Evolutionary conservation across 2,113 vertebrate species (phyloP).

Genomic region (Calyptommatus sinebrachiatus): DNA sequence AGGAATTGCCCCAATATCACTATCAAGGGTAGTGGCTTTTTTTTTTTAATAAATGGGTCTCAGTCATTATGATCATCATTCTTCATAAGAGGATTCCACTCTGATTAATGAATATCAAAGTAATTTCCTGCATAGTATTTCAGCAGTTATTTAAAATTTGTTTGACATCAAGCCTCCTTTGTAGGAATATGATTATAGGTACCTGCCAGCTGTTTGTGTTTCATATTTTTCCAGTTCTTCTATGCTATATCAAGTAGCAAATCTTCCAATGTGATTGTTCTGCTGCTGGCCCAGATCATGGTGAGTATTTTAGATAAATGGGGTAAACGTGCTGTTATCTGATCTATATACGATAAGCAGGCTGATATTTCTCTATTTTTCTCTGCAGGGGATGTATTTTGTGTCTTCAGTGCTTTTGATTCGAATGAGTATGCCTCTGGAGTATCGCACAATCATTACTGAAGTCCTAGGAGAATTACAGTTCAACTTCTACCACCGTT

Average conservation of each 20-base stretch:
- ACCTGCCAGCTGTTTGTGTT: background rate
- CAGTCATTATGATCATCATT: background rate
- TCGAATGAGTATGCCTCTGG: conserved; percentile 96
- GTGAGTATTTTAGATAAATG: conserved; percentile 71
- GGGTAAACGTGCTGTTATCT: background rate
- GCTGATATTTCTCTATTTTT: conserved; percentile 11
- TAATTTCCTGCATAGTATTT: background rate
- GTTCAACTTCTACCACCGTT: conserved; percentile 98
- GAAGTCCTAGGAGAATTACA: conserved; percentile 96
- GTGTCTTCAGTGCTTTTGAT: conserved; percentile 95
- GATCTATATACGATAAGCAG: background rate
- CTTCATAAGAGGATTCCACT: background rate
- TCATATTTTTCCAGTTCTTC: conserved; percentile 81
- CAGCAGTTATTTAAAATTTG: background rate
- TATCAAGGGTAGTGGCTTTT: too few species aligned
- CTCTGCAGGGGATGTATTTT: conserved; percentile 93
- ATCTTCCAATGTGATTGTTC: conserved; percentile 97
- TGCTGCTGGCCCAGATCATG: conserved; percentile 98
- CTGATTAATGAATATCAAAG: background rate
- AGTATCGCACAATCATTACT: conserved; percentile 93
- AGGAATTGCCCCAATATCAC: background rate
- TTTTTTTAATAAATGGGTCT: background rate
- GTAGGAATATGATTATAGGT: background rate
- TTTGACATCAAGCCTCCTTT: background rate
- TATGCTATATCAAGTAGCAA: conserved; percentile 98